Conservation (phyloP, 2,888 invertebrate genomes). For the Platynereis dumerilii region DNA sequence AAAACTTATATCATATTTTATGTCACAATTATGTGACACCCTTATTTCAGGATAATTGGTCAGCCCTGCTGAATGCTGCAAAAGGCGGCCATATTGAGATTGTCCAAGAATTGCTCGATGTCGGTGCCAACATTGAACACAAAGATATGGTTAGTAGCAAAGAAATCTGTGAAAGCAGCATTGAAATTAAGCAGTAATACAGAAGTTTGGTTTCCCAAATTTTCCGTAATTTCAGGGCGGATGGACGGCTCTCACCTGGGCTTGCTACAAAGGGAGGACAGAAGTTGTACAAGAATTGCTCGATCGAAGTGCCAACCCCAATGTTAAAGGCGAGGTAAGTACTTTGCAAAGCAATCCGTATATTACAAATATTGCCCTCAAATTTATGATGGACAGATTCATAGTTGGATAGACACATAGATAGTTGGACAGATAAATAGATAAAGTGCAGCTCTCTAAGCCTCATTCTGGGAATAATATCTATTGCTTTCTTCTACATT, state of each 20-base stretch:
- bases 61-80: conserved; percentile 86
- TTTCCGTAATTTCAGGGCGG: conserved; percentile 74
- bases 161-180: background rate
- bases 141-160: conserved; percentile 52
- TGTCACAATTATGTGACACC: too few relatives aligned
- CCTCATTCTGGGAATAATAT: too few relatives aligned
- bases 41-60: conserved; percentile 92
- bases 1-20: too few relatives aligned
- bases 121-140: conserved; percentile 68
- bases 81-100: conserved; percentile 86
- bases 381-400: too few relatives aligned
- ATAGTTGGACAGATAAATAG: too few relatives aligned
- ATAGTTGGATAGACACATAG: too few relatives aligned
- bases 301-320: conserved; percentile 77
- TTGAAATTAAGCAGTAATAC: too few relatives aligned
- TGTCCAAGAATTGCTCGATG: conserved; percentile 81
- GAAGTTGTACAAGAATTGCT: conserved; percentile 79
- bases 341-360: too few relatives aligned
- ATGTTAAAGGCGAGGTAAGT: conserved; percentile 75
- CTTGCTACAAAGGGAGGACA: conserved; percentile 72
- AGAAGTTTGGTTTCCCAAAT: background rate
- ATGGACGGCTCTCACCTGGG: conserved; percentile 88
- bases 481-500: too few relatives aligned
- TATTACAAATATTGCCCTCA: background rate
- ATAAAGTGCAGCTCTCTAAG: too few relatives aligned